phyloP scores from a whole-genome alignment of 2,797 vertebrate genomes.

The Mastacembelus armatus region DNA sequence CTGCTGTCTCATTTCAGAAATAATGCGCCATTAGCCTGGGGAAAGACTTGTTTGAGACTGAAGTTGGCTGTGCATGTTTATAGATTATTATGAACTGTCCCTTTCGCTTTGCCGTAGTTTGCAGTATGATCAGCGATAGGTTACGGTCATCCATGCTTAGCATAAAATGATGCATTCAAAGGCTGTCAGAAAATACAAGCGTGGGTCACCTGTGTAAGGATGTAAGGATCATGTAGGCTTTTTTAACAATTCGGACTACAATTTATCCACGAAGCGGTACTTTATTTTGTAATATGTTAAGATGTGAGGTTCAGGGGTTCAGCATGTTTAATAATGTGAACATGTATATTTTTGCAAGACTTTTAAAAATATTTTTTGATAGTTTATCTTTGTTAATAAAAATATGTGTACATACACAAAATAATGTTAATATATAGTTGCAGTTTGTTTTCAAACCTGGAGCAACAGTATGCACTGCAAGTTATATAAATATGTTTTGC shows the following conservation, averaged over 20 bases:
- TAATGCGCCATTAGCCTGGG: rapidly evolving
- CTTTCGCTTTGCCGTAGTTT: constrained; percentile 24
- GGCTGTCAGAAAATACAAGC: constrained; percentile 20
- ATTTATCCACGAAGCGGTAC: too few relatives aligned
- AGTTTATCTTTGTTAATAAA: not conserved
- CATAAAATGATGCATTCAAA: constrained; percentile 46
- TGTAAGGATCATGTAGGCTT: too few relatives aligned
- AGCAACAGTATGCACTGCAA: not conserved
- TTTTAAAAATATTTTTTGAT: too few relatives aligned
- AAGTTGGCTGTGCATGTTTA: not conserved
- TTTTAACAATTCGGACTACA: too few relatives aligned
- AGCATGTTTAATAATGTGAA: too few relatives aligned
- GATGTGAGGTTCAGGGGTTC: too few relatives aligned
- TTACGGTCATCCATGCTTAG: constrained; percentile 13
- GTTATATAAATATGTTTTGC: constrained; percentile 6
- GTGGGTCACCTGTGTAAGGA: too few relatives aligned
- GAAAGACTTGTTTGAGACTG: not conserved
- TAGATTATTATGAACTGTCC: constrained; percentile 16
- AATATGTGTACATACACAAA: not conserved
- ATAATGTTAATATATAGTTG: not conserved
- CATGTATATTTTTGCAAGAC: too few relatives aligned
- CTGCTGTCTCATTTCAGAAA: not conserved
- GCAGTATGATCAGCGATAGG: constrained; percentile 26
- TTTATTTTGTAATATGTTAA: too few relatives aligned
- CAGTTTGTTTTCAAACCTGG: not conserved